Conservation (phyloP, 2,113 vertebrate genomes). For the Ophiodon elongatus region DNA sequence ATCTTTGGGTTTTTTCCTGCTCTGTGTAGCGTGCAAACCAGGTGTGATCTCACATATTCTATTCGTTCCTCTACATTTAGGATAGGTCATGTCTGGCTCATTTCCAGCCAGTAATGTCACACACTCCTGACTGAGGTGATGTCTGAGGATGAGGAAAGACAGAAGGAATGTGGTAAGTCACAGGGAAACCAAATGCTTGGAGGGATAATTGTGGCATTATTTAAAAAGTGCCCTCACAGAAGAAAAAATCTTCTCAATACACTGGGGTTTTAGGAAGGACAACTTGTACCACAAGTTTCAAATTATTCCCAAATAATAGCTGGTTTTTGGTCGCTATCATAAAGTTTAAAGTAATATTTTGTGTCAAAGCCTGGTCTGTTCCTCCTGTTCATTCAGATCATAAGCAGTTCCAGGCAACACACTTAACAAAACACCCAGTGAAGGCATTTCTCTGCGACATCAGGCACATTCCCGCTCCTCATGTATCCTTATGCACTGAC, state of each 20-base stretch:
- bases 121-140: conserved; percentile 38
- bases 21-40: neutral
- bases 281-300: neutral
- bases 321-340: neutral
- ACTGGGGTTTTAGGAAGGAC: neutral
- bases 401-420: neutral
- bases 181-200: neutral
- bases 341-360: neutral
- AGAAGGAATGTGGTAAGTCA: conserved; percentile 32
- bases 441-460: conserved; percentile 22
- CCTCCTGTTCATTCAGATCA: neutral
- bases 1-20: neutral
- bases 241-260: neutral
- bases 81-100: conserved; percentile 38
- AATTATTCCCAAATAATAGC: neutral
- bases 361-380: conserved; percentile 16
- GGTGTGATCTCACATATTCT: conserved; percentile 3
- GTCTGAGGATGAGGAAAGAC: conserved; percentile 34
- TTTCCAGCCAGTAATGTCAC: conserved; percentile 64
- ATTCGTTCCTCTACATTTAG: neutral
- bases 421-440: neutral
- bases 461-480: conserved; percentile 26
- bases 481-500: neutral
- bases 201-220: neutral
- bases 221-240: neutral